Base-by-base conservation (phyloP, 2,797 vertebrate genomes). In the Octomys mimax region DNA sequence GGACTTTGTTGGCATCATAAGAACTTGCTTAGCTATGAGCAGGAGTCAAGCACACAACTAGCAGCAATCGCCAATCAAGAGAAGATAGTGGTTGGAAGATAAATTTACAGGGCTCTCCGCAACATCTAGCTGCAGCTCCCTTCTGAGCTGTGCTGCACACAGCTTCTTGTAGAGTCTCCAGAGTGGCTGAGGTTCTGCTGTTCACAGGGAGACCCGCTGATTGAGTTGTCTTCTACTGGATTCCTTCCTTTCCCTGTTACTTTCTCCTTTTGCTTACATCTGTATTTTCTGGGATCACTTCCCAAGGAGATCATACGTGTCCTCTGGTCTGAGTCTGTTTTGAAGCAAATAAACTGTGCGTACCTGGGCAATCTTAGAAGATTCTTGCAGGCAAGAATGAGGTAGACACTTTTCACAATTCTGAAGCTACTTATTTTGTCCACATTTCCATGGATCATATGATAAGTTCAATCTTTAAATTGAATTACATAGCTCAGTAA, bases 381-480 rank as follows among this genome's bases (percentile, higher is more conserved):
- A 73, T 2, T 1, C 9, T 75, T 26, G 89, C 11, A 82, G 46
- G 49, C 87, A 3, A 93, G 87, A 66, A 52, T 7, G 12, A 39
- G 1, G 0, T 36, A 81, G 21, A 66, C 4, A 21, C 66, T 9
- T 73, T 81, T 52, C 46, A 52, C 14, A 3, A 95, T 82, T 95
- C 79, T 46, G 66, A 92, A 88, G 21, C 28, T 85, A 19, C 52
- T 92, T 87, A 70, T 62, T 88, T 66, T 81, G 52, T 81, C 59
- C 36, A 70, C 8, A 70, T 82, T 80, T 94, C 22, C 52, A 71
- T 18, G 26, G 57, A 36, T 8, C 36, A 46, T 33, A 42, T 24
- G 39, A n/a, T 46, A 91, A 71, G 9, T 75, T 36, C 31, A 78
- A 87, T 28, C 2, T 36, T 57, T 26, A n/a, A 14, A 42, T 57